Base-by-base conservation (phyloP, 2,888 invertebrate species). In the Leucophenga maculata region DNA sequence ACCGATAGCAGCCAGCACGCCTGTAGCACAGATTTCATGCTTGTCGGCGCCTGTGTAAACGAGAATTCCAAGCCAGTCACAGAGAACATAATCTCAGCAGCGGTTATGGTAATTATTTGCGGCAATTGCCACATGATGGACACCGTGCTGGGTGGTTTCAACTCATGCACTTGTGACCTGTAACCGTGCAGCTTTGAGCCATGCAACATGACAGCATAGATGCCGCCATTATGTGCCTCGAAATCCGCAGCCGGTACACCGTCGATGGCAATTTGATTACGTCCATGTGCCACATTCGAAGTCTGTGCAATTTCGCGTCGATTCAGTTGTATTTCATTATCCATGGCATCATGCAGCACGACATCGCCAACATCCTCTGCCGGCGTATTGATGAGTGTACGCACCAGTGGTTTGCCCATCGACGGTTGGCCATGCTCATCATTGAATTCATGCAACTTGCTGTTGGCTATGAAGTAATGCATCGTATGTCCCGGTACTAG, bases 1-100 rank as follows among this genome's bases (percentile, higher is more conserved):
- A 95, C 95, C 0, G 98, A 97, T 66, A 99, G 89, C n/a, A 98
- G 90, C 96, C 98, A 99, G 14, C 93, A 92, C 0, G 98, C 97
- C 87, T 95, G 95, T 65, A 99, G 88, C 0, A 99, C 94, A 0
- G 98, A 96, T 88, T 98, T 99, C 98, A 99, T 98, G 74, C 93
- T 94, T 4, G 90, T 87, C 0, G 98, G 97, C 0, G 98, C 96
- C 90, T 96, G 97, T 0, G 97, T 95, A 88, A 97, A 99, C 0
- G 98, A 95, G 89, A 99, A 99, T 86, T 97, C 95, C 26, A 99
- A 90, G 0, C 98, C 98, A 0, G 98, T 98, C 32, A 99, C 94
- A 0, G 97, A 96, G 88, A 98, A 97, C 93, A 99, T 94, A 52
- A 99, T 95, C 89, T 99, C 99, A 0, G 93, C 98, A 82, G 94